phyloP scores from a whole-genome alignment of 2,113 vertebrate genomes.

The Leptocoma aspasia region DNA sequence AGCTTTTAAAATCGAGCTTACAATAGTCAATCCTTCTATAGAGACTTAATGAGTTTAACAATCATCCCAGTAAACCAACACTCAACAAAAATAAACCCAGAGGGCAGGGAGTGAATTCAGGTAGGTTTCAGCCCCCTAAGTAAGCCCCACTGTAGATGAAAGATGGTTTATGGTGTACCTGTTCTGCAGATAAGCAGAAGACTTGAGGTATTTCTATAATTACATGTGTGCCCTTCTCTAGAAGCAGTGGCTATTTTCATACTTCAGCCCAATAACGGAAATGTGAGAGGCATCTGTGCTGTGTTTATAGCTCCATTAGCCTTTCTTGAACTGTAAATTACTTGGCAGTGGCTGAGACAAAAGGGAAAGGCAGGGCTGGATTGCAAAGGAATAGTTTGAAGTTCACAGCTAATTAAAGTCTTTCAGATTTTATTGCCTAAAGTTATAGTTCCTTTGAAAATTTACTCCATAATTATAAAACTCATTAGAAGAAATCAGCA shows the following conservation, averaged over 20 bases:
- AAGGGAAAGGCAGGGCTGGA: background rate
- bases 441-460: slow-evolving; percentile 8
- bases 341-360: slow-evolving; percentile 41
- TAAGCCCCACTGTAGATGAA: background rate
- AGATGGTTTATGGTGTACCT: background rate
- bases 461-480: slow-evolving; percentile 12
- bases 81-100: background rate
- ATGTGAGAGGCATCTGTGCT: slow-evolving; percentile 40
- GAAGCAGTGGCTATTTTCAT: slow-evolving; percentile 34
- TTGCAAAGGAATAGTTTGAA: slow-evolving; percentile 20
- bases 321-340: slow-evolving; percentile 65
- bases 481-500: background rate
- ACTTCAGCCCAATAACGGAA: slow-evolving; percentile 40
- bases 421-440: slow-evolving; percentile 27
- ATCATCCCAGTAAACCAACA: background rate
- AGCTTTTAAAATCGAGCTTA: background rate
- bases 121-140: background rate
- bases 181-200: background rate
- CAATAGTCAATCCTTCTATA: background rate
- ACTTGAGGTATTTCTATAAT: background rate
- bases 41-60: background rate
- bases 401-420: background rate
- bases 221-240: background rate
- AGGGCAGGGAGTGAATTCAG: background rate
- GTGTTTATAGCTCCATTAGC: slow-evolving; percentile 63